A percentile compares a stretch with the other conserved stretches of the same genome.
Evolutionary conservation across 2,797 vertebrate species (phyloP).

Genomic region (Falco concolor): DNA sequence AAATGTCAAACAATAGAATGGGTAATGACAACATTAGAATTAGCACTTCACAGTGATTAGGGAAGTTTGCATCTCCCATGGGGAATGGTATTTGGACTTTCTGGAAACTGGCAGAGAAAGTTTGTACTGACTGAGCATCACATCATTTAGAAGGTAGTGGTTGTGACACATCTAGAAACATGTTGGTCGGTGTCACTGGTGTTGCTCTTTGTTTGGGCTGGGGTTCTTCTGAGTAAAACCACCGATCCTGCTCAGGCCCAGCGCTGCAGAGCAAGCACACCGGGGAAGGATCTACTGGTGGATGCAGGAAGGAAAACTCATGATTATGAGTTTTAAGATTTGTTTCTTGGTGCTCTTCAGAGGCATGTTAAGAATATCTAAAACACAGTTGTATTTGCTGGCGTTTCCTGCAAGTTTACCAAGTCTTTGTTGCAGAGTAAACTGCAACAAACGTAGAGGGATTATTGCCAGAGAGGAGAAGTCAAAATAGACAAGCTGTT

Average conservation of each 20-base stretch:
- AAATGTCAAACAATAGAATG: not conserved
- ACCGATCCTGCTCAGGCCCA: not conserved
- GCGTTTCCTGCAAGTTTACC: not conserved
- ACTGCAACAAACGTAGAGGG: not conserved
- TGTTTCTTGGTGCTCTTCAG: not conserved
- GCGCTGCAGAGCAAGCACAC: not conserved
- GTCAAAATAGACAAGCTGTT: not conserved
- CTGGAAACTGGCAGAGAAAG: not conserved
- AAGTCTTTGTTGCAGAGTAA: not conserved
- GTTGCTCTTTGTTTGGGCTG: not conserved
- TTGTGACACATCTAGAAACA: not conserved
- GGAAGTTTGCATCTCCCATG: not conserved
- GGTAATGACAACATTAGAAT: not conserved
- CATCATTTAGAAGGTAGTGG: not conserved
- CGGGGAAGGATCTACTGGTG: not conserved
- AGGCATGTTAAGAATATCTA: not conserved
- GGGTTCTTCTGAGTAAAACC: not conserved
- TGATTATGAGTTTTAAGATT: too few species aligned
- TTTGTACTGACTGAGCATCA: not conserved
- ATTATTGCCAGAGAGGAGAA: not conserved
- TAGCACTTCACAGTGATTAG: not conserved
- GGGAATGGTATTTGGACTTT: not conserved
- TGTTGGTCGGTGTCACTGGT: not conserved
- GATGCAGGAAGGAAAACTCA: not conserved
- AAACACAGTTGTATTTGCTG: not conserved